phyloP scores from a whole-genome alignment of 2,113 vertebrate species.

The Cebidichthys violaceus region DNA sequence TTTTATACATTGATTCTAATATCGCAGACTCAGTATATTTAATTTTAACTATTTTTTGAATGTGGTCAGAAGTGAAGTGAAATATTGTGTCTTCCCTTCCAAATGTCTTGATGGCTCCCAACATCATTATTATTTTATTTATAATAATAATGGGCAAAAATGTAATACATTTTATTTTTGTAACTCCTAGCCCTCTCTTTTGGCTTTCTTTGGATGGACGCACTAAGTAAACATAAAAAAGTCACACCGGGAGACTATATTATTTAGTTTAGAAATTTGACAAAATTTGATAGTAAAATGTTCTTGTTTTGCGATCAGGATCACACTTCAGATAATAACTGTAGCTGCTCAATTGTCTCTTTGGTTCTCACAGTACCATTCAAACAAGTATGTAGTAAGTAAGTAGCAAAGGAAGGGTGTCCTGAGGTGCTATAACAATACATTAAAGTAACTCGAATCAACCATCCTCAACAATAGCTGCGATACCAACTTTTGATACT shows the following conservation, averaged over 20 bases:
- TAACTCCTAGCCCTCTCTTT: no score
- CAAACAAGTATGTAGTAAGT: not conserved
- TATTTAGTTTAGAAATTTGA: not conserved
- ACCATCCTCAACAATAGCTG: not conserved
- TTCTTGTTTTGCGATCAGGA: not conserved
- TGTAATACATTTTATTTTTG: no score
- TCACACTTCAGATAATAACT: not conserved
- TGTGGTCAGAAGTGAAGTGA: not conserved
- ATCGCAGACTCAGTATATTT: not conserved
- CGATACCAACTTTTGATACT: conserved; percentile 15
- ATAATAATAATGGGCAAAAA: no score
- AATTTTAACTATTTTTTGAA: not conserved
- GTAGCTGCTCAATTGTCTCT: not conserved
- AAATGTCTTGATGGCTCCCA: not conserved
- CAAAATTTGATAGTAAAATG: not conserved
- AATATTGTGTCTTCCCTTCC: not conserved
- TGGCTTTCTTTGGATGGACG: conserved; percentile 18
- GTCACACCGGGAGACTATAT: not conserved
- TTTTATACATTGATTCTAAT: not conserved
- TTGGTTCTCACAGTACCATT: not conserved
- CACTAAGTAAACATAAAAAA: not conserved
- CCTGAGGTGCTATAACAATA: not conserved
- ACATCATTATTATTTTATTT: no score
- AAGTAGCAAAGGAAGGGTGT: not conserved
- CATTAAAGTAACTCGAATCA: not conserved